phyloP scores from a whole-genome alignment of 2,888 invertebrate genomes.

The Chaitophorus viminalis region DNA sequence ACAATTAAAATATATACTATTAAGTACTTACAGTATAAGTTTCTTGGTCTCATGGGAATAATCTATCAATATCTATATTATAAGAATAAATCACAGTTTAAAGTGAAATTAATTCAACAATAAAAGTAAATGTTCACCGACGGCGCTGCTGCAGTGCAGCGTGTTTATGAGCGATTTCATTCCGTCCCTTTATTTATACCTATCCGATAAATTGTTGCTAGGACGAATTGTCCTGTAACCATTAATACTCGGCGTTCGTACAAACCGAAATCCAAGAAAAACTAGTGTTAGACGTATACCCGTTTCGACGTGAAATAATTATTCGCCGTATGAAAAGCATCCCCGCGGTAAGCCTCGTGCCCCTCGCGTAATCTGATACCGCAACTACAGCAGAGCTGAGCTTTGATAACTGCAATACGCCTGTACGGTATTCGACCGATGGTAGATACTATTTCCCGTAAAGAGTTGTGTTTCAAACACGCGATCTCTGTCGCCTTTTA shows the following conservation, averaged over 20 bases:
- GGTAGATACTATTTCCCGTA: background rate
- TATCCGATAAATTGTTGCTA: background rate
- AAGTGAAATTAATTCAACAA: constrained; percentile 27
- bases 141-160: background rate
- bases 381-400: background rate
- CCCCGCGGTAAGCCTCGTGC: constrained; percentile 30
- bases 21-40: background rate
- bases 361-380: constrained; percentile 39
- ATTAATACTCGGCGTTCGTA: background rate
- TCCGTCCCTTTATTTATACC: background rate
- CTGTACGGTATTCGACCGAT: background rate
- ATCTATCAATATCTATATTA: background rate
- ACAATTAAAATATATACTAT: background rate
- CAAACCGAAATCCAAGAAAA: background rate
- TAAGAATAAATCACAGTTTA: constrained; percentile 18
- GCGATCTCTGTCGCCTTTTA: background rate
- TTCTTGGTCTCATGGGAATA: background rate
- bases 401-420: constrained; percentile 26
- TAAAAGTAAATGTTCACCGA: constrained; percentile 16
- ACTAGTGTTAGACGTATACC: background rate
- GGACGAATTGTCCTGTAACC: constrained; percentile 20
- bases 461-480: constrained; percentile 19
- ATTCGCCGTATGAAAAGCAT: constrained; percentile 32
- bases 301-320: constrained; percentile 28
- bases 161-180: background rate